Evolutionary conservation across 2,888 invertebrate species (phyloP).

Genomic region (Napeogenes inachia): DNA sequence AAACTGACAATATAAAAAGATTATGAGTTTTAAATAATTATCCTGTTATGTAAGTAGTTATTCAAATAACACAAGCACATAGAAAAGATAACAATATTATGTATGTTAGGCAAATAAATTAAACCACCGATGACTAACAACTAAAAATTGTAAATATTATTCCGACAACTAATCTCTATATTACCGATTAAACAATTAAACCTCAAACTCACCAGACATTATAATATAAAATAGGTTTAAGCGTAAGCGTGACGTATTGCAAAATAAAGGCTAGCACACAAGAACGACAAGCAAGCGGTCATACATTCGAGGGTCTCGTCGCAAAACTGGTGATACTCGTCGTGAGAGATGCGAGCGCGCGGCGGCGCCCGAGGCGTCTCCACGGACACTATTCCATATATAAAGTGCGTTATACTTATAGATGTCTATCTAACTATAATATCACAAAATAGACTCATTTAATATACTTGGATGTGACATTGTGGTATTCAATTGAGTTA

Average conservation of each 20-base stretch:
- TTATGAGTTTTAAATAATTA: too few species aligned
- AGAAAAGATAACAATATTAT: too few species aligned
- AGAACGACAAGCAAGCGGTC: slow-evolving; percentile 34
- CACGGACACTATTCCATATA: slow-evolving; percentile 37
- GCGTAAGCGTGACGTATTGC: slow-evolving; percentile 56
- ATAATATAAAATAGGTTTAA: slow-evolving; percentile 14
- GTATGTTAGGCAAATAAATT: too few species aligned
- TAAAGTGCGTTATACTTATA: slow-evolving; percentile 20
- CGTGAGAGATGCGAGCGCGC: slow-evolving; percentile 79
- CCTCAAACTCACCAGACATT: slow-evolving; percentile 36
- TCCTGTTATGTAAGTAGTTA: too few species aligned
- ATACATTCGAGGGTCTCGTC: slow-evolving; percentile 89
- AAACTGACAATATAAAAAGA: too few species aligned
- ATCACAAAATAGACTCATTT: too few species aligned
- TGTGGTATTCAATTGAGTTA: too few species aligned
- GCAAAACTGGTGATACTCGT: slow-evolving; percentile 88
- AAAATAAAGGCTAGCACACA: slow-evolving; percentile 9
- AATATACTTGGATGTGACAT: too few species aligned
- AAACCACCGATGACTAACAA: too few species aligned
- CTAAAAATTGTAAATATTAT: background rate
- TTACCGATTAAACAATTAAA: slow-evolving; percentile 1
- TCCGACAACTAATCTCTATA: background rate
- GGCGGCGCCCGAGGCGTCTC: slow-evolving; percentile 66
- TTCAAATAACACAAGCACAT: too few species aligned
- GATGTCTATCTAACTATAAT: background rate